phyloP scores from a whole-genome alignment of 2,113 vertebrate species.

The Willisornis vidua region DNA sequence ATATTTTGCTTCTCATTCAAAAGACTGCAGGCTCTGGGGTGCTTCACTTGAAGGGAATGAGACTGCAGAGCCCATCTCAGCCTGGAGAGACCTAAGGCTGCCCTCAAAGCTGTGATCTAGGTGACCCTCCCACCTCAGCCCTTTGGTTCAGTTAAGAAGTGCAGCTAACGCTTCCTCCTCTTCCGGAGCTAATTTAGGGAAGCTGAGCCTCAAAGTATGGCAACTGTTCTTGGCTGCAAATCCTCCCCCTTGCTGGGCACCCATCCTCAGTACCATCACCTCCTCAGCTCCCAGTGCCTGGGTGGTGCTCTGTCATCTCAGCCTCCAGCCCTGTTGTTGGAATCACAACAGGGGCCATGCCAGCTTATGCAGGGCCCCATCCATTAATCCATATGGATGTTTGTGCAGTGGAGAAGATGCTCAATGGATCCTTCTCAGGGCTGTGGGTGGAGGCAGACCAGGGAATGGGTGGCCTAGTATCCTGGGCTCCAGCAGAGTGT shows the following conservation, averaged over 20 bases:
- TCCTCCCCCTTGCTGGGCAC: neutral
- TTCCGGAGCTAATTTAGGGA: slow-evolving; percentile 35
- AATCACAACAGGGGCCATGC: neutral
- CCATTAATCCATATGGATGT: neutral
- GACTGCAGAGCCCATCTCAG: neutral
- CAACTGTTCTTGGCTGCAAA: neutral
- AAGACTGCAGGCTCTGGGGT: neutral
- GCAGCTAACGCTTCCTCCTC: neutral
- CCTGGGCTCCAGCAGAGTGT: neutral
- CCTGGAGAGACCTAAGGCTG: neutral
- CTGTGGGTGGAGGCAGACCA: neutral
- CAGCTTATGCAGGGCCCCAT: neutral
- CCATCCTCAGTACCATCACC: neutral
- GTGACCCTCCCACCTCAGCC: neutral
- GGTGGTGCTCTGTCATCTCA: neutral
- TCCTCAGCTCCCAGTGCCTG: neutral
- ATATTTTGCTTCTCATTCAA: neutral
- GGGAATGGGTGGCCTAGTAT: neutral
- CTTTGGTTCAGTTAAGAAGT: neutral
- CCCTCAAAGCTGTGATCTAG: neutral
- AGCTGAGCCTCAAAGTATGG: neutral
- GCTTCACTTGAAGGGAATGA: neutral
- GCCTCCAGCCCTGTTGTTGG: neutral
- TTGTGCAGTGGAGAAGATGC: neutral
- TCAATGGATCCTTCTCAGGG: neutral